phyloP scores from a whole-genome alignment of 2,888 invertebrate genomes.

The Perizoma affinitatum region DNA sequence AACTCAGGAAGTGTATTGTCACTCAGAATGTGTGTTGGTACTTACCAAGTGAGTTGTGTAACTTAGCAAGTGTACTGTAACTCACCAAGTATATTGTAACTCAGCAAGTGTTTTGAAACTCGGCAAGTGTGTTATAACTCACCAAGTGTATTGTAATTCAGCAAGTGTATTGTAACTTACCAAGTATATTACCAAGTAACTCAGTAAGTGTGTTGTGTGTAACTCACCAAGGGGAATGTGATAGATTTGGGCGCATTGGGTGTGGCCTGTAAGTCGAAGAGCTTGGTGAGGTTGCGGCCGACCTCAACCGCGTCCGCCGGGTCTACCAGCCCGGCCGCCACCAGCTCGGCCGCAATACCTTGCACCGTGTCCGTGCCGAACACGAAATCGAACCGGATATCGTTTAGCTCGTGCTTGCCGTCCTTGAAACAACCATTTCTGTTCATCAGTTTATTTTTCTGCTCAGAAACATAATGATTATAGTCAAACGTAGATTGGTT shows the following conservation, averaged over 20 bases:
- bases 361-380: slow-evolving; percentile 95
- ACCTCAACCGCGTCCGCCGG: slow-evolving; percentile 72
- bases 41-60: no score
- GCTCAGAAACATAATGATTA: background rate
- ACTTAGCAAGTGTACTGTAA: no score
- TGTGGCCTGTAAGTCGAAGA: slow-evolving; percentile 48
- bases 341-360: slow-evolving; percentile 96
- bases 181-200: no score
- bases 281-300: slow-evolving; percentile 55
- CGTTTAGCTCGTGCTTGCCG: slow-evolving; percentile 95
- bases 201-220: no score
- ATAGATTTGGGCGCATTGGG: slow-evolving; percentile 42
- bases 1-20: no score
- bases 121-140: no score
- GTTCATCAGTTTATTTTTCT: slow-evolving; percentile 10
- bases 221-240: slow-evolving; percentile 74
- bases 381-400: slow-evolving; percentile 98
- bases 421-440: slow-evolving; percentile 84
- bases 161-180: no score
- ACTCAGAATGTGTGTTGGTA: no score
- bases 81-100: no score
- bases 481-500: background rate
- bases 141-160: no score
- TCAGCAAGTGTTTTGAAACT: no score
- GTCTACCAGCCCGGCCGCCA: slow-evolving; percentile 97